phyloP scores from a whole-genome alignment of 2,888 invertebrate species.

The Calameuta filiformis region DNA sequence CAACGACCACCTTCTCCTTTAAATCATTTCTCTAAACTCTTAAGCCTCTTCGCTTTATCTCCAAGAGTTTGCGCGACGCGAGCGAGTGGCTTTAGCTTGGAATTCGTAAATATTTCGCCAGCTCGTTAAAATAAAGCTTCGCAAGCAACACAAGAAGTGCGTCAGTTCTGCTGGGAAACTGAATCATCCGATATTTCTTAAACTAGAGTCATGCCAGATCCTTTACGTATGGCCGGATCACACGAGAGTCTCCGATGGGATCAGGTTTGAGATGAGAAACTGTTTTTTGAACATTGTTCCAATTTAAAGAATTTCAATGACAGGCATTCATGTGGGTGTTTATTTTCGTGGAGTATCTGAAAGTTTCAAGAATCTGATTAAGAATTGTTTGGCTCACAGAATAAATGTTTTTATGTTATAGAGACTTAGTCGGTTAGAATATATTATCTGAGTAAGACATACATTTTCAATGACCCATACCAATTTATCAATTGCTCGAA shows the following conservation, averaged over 20 bases:
- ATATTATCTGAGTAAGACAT: not conserved
- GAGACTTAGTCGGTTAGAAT: not conserved
- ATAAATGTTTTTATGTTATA: not conserved
- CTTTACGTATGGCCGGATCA: not conserved
- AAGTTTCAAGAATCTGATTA: not conserved
- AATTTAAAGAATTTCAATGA: not conserved
- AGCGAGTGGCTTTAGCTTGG: constrained; percentile 22
- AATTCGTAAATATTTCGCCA: constrained; percentile 49
- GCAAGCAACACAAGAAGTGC: constrained; percentile 11
- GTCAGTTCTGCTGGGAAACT: constrained; percentile 17
- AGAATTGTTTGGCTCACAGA: not conserved
- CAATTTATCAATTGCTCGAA: not conserved
- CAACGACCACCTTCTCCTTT: not conserved
- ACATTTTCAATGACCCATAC: not conserved
- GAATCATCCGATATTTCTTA: constrained; percentile 29
- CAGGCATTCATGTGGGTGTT: not conserved
- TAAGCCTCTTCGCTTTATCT: not conserved
- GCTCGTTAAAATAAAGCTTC: constrained; percentile 45
- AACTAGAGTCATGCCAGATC: not conserved
- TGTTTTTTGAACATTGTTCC: not conserved
- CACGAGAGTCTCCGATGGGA: not conserved
- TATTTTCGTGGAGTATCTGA: not conserved
- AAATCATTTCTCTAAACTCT: not conserved
- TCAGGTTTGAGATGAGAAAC: not conserved
- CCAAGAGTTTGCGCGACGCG: not conserved